phyloP scores from a whole-genome alignment of 2,113 vertebrate species.

The Saguinus midas region DNA sequence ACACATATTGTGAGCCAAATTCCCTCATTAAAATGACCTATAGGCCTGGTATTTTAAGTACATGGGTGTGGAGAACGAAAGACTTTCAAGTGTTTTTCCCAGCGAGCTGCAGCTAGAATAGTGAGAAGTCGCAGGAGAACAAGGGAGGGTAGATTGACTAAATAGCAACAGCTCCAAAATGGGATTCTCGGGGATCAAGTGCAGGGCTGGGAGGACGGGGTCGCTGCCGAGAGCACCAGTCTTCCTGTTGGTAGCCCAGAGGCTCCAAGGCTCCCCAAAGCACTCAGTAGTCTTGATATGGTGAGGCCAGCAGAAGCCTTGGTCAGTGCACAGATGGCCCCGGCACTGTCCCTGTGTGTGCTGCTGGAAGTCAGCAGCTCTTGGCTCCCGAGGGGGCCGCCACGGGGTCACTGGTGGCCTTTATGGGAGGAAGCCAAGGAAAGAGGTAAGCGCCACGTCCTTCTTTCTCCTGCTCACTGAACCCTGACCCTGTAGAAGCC shows the following conservation, averaged over 20 bases:
- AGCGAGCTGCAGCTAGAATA: not conserved
- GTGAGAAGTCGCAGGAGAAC: not conserved
- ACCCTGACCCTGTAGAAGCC: not conserved
- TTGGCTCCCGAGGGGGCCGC: not conserved
- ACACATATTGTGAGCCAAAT: not conserved
- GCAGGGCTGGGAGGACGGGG: rapidly evolving
- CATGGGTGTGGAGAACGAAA: constrained; percentile 50
- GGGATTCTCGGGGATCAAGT: rapidly evolving
- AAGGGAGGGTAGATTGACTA: no score
- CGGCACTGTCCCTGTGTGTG: not conserved
- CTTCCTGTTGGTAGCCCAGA: not conserved
- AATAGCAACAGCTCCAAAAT: not conserved
- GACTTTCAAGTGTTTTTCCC: constrained; percentile 66
- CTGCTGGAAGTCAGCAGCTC: not conserved
- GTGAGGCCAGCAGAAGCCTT: not conserved
- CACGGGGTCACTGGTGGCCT: not conserved
- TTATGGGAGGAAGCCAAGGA: not conserved
- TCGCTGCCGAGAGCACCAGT: rapidly evolving
- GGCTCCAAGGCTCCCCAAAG: rapidly evolving
- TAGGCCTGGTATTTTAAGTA: constrained; percentile 73
- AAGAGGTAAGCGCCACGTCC: not conserved
- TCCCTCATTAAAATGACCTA: constrained; percentile 55
- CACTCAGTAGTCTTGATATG: not conserved
- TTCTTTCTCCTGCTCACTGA: not conserved
- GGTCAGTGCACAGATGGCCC: not conserved